phyloP scores from a whole-genome alignment of 1,140 invertebrate species.

The Manduca sexta region DNA sequence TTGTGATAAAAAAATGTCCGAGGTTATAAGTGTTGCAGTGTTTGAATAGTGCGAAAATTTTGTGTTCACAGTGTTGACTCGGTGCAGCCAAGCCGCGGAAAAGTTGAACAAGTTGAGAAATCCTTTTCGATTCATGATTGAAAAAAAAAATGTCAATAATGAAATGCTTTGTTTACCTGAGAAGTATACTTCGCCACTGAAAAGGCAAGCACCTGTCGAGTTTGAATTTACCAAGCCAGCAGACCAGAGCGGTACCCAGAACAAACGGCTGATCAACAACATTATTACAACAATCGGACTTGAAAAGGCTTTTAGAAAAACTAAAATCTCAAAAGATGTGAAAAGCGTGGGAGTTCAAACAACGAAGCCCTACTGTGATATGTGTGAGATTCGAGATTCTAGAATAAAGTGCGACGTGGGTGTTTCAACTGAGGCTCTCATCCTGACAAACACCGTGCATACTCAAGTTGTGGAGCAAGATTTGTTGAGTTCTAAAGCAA shows the following conservation, averaged over 20 bases:
- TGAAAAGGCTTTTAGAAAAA: constrained; percentile 35
- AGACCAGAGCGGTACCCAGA: constrained; percentile 26
- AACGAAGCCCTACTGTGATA: constrained; percentile 45
- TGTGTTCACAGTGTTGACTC: constrained; percentile 58
- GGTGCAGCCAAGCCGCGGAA: constrained; percentile 43
- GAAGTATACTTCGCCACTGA: constrained; percentile 59
- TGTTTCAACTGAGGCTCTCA: constrained; percentile 38
- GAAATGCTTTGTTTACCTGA: constrained; percentile 36
- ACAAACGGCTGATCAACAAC: constrained; percentile 49
- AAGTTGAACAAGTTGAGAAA: constrained; percentile 38
- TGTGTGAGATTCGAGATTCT: constrained; percentile 52
- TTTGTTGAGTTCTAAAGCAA: constrained; percentile 49
- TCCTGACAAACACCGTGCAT: constrained; percentile 40
- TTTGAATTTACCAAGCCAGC: constrained; percentile 48
- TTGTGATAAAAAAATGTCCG: too few relatives aligned
- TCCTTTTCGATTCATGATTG: constrained; percentile 48
- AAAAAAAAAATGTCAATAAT: constrained; percentile 23
- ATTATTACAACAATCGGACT: constrained; percentile 41
- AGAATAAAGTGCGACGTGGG: constrained; percentile 23
- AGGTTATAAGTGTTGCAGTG: neutral
- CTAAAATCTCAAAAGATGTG: constrained; percentile 36
- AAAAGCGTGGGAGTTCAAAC: constrained; percentile 57
- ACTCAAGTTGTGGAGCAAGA: constrained; percentile 65
- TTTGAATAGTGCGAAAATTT: constrained; percentile 21
- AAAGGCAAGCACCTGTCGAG: constrained; percentile 44